Conservation (phyloP, 2,888 invertebrate genomes). For the Tiliacea aurago region DNA sequence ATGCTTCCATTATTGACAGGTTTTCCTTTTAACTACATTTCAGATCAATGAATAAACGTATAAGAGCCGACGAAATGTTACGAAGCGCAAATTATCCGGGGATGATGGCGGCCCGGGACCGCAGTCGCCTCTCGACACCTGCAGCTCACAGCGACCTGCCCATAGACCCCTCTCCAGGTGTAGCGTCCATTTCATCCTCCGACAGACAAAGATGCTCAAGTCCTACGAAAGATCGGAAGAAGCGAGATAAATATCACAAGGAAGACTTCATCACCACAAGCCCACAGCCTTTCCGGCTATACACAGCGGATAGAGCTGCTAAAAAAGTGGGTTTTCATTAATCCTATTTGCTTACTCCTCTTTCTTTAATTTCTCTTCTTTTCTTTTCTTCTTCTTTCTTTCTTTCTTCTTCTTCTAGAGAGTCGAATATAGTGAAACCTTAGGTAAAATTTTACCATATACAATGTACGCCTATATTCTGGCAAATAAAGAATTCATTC, state of each 20-base stretch:
- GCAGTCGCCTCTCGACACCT: constrained; percentile 85
- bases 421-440: no score
- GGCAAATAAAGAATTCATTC: no score
- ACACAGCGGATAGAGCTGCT: constrained; percentile 86
- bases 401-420: no score
- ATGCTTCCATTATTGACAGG: not conserved
- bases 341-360: not conserved
- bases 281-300: constrained; percentile 89
- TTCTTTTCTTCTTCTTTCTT: no score
- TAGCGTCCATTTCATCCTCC: constrained; percentile 79
- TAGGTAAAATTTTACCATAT: no score
- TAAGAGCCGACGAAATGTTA: constrained; percentile 93
- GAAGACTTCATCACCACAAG: constrained; percentile 89
- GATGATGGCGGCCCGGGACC: constrained; percentile 92
- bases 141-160: constrained; percentile 88
- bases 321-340: constrained; percentile 78
- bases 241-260: constrained; percentile 76
- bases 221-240: constrained; percentile 79
- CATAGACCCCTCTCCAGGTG: constrained; percentile 84
- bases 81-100: constrained; percentile 92
- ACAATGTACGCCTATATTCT: no score
- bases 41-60: constrained; percentile 92
- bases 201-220: constrained; percentile 79
- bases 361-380: no score
- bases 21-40: constrained; percentile 44